Base-by-base conservation (phyloP, 2,888 invertebrate species). In the Caradrina kadenii region DNA sequence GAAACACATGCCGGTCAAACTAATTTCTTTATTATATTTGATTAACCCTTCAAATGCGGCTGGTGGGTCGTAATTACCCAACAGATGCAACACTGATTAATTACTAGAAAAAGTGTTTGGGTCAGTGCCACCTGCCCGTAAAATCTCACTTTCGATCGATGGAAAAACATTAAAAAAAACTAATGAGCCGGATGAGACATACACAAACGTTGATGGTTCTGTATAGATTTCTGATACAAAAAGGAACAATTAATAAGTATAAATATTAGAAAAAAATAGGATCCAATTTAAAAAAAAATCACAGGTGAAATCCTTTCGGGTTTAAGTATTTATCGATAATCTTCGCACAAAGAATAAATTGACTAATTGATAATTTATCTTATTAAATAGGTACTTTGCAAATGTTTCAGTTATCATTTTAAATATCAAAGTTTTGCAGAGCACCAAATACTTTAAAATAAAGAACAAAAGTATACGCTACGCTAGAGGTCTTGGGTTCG, bases 21-120 rank as follows among this genome's bases (percentile, higher is more conserved):
- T 94, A 95, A 95, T 95, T 94, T 93, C 95, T 95, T 95, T 94
- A 95, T 95, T 94, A 94, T 94, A 92, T 95, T 95, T 95, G 94
- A 95, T 94, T 94, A 95, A 94, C 94, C 94, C 95, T 94, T 94
- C 92, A 93, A 91, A 92, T 82, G 82, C 81, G 78, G 74, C 71
- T 72, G 79, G 70, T 80, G 83, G 86, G 81, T 80, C 85, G 91
- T 94, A 94, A 94, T 95, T 94, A 94, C 89, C 77, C 86, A 92
- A 94, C 95, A 95, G 95, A 94, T 95, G 94, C 91, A 89, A 84
- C 87, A 81, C 92, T 93, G 94, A 95, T 95, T 95, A 95, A 95
- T 95, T 94, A 92, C 86, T 89, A 92, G 91, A 94, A 94, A 94
- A 94, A 94, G 88, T 78, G 87, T 88, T 86, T 82, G 88, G 87